These are phyloP conservation scores for Scolopax rusticola DNA, from an alignment of 2,797 vertebrate species.

Conservation along the genomic window DNA sequence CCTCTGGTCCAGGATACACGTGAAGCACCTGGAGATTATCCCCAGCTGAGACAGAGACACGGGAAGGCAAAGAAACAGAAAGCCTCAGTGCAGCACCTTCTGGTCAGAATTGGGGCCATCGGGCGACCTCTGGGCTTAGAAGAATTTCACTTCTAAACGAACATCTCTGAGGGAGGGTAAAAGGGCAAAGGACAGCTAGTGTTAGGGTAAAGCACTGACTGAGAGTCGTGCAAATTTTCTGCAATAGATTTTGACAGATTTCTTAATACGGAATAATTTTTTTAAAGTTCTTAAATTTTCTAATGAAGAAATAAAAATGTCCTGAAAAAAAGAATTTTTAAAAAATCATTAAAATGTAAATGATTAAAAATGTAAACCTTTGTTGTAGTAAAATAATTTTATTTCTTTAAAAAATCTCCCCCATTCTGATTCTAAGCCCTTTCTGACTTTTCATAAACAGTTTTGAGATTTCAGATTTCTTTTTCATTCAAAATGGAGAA, in stretches of 20 bases:
- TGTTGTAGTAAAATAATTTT: background rate
- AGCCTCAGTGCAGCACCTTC: background rate
- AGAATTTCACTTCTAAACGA: background rate
- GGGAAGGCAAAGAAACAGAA: background rate
- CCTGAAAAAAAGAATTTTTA: background rate
- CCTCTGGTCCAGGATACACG: background rate
- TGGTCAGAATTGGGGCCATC: background rate
- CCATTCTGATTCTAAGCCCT: background rate
- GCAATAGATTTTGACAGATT: background rate
- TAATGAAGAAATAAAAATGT: background rate
- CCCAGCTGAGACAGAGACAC: background rate
- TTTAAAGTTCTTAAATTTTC: background rate
- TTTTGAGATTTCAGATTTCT: background rate
- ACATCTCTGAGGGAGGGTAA: background rate
- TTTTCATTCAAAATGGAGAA: conserved; percentile 14
- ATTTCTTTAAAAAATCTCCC: background rate
- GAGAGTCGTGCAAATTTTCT: background rate
- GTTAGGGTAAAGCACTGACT: background rate
- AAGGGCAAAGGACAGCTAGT: background rate
- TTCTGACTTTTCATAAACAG: background rate
- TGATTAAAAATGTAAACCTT: background rate
- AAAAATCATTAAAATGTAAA: background rate
- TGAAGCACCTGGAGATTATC: background rate
- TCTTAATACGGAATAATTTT: background rate
- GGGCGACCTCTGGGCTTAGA: background rate